Evolutionary conservation across 1,140 invertebrate genomes (phyloP).

Genomic region (Pseudomyrmex dendroicus): DNA sequence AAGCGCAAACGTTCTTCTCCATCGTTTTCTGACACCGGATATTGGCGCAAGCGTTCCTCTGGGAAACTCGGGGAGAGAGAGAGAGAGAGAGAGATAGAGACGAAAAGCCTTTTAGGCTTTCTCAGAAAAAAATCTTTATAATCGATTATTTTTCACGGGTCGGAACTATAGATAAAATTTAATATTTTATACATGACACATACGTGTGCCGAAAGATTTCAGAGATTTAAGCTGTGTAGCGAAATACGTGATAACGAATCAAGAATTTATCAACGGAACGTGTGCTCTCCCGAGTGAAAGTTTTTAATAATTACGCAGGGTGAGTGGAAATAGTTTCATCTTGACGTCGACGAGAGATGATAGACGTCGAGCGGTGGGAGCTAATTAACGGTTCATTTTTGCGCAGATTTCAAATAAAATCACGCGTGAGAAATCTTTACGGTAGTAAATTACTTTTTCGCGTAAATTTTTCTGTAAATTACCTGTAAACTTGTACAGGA

Average conservation of each 20-base stretch:
- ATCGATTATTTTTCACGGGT: conserved; percentile 49
- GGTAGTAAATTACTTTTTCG: too few relatives aligned
- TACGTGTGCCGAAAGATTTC: not conserved
- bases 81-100: not conserved
- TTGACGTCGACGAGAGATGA: conserved; percentile 9
- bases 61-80: conserved; percentile 3
- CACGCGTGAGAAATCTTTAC: too few relatives aligned
- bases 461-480: too few relatives aligned
- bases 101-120: conserved; percentile 17
- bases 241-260: not conserved
- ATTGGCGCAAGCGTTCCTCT: conserved; percentile 51
- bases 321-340: conserved; percentile 21
- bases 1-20: conserved; percentile 4
- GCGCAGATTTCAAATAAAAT: not conserved
- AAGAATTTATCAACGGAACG: conserved; percentile 15
- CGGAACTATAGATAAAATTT: not conserved
- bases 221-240: too few relatives aligned
- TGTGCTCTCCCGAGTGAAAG: not conserved
- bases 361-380: not conserved
- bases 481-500: too few relatives aligned
- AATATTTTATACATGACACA: conserved; percentile 9
- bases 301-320: conserved; percentile 35
- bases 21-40: conserved; percentile 57
- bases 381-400: not conserved
- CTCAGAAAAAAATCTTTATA: conserved; percentile 18